These are phyloP conservation scores for Thecocarcelia acutangulata DNA, from an alignment of 2,888 invertebrate genomes.

Conservation along the genomic window DNA sequence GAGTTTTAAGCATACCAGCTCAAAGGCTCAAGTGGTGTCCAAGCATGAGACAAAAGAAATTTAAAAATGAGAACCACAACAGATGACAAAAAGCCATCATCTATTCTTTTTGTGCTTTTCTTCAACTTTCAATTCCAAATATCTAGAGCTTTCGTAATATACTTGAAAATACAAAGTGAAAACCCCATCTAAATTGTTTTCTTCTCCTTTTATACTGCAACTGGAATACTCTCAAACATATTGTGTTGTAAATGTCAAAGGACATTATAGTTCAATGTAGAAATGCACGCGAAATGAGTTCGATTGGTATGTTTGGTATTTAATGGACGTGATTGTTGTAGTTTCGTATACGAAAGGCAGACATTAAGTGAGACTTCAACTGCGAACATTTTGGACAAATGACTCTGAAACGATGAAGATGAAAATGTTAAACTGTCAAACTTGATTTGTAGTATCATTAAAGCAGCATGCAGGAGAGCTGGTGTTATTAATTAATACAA, in stretches of 20 bases:
- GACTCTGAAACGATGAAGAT: constrained; percentile 3
- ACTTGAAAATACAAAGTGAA: constrained; percentile 17
- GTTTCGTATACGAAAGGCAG: constrained; percentile 5
- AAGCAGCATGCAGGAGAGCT: constrained; percentile 10
- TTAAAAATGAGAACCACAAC: background rate
- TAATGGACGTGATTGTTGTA: constrained; percentile 4
- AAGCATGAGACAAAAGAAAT: background rate
- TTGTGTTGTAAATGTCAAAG: constrained; percentile 74
- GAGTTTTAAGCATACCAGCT: constrained; percentile 36
- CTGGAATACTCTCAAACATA: constrained; percentile 73
- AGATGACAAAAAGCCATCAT: constrained; percentile 23
- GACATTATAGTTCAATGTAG: constrained; percentile 68
- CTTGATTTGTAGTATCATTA: constrained; percentile 38
- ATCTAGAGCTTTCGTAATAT: constrained; percentile 1
- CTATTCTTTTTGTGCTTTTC: constrained; percentile 1
- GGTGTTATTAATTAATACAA: constrained; percentile 78
- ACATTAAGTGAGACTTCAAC: constrained; percentile 25
- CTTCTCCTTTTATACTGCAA: background rate
- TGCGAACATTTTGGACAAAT: constrained; percentile 28
- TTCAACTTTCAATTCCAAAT: background rate
- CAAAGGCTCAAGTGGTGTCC: constrained; percentile 18
- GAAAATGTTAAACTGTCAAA: constrained; percentile 36
- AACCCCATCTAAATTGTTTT: constrained; percentile 10
- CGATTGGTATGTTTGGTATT: background rate
- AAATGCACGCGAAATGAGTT: constrained; percentile 39